phyloP scores from a whole-genome alignment of 2,113 vertebrate genomes.

The Pantherophis guttatus region DNA sequence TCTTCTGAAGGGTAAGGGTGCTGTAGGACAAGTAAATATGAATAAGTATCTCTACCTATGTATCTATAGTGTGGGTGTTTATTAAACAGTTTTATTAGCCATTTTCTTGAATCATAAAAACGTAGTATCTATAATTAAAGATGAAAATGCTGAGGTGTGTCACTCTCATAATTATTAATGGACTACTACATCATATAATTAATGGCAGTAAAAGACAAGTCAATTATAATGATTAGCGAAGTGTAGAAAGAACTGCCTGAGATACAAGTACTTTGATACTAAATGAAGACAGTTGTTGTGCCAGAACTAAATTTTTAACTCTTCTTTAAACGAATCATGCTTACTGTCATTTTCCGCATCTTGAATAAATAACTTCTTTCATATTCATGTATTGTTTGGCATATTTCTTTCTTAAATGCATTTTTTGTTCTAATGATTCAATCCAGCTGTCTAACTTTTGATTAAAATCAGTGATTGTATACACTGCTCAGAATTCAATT shows the following conservation, averaged over 20 bases:
- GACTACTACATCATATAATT: constrained; percentile 96
- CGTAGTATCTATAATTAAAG: constrained; percentile 75
- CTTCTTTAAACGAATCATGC: constrained; percentile 32
- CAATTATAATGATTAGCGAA: constrained; percentile 99
- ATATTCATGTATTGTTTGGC: neutral
- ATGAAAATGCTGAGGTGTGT: constrained; percentile 85
- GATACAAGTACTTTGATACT: constrained; percentile 79
- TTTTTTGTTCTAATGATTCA: neutral
- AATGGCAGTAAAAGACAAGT: constrained; percentile 94
- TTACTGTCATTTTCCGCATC: neutral
- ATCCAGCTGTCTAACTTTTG: constrained; percentile 47
- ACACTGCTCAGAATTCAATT: constrained; percentile 25
- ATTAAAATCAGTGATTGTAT: constrained; percentile 46
- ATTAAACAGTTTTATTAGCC: constrained; percentile 38
- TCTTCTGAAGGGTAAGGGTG: constrained; percentile 99
- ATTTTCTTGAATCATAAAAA: constrained; percentile 60
- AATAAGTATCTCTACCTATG: constrained; percentile 21
- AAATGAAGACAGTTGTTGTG: constrained; percentile 73
- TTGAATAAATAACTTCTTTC: constrained; percentile 1
- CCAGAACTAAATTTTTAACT: constrained; percentile 53
- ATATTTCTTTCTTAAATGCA: neutral
- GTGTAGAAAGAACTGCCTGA: constrained; percentile 92
- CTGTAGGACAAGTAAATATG: constrained; percentile 70
- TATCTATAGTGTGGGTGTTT: constrained; percentile 21
- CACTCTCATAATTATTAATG: constrained; percentile 87